These are phyloP conservation scores for Tylochromis polylepis DNA, from an alignment of 2,113 vertebrate species.

Conservation along the genomic window DNA sequence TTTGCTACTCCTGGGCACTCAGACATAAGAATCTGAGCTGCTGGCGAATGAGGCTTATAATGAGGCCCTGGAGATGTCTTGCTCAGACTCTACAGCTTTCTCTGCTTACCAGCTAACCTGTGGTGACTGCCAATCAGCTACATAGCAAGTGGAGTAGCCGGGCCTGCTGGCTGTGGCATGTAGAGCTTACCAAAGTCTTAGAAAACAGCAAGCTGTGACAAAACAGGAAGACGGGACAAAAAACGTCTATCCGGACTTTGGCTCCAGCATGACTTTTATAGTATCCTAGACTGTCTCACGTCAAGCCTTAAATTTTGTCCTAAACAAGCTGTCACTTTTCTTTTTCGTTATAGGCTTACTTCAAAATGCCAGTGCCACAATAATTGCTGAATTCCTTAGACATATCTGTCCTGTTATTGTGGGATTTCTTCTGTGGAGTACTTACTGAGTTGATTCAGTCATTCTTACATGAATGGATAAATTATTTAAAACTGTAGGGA, in stretches of 20 bases:
- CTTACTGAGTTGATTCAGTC: not conserved
- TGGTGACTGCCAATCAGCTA: conserved; percentile 29
- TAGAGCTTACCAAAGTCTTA: not conserved
- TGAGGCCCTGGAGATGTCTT: conserved; percentile 45
- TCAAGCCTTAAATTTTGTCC: not conserved
- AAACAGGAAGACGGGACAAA: not conserved
- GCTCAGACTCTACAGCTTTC: not conserved
- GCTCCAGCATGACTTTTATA: not conserved
- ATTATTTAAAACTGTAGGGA: rapidly evolving
- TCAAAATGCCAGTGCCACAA: not conserved
- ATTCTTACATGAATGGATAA: not conserved
- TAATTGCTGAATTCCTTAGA: not conserved
- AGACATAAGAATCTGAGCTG: conserved; percentile 34
- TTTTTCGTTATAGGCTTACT: not conserved
- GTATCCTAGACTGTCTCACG: not conserved
- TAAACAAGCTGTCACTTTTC: not conserved
- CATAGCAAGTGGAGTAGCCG: not conserved
- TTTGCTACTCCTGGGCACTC: conserved; percentile 43
- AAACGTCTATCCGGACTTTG: not conserved
- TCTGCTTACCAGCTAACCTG: conserved; percentile 28
- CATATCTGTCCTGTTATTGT: not conserved
- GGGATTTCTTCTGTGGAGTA: not conserved
- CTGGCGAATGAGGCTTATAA: conserved; percentile 37
- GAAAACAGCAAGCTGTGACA: not conserved
- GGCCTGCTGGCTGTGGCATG: not conserved